Base-by-base conservation (phyloP, 2,888 invertebrate genomes). In the Encarsia formosa region DNA sequence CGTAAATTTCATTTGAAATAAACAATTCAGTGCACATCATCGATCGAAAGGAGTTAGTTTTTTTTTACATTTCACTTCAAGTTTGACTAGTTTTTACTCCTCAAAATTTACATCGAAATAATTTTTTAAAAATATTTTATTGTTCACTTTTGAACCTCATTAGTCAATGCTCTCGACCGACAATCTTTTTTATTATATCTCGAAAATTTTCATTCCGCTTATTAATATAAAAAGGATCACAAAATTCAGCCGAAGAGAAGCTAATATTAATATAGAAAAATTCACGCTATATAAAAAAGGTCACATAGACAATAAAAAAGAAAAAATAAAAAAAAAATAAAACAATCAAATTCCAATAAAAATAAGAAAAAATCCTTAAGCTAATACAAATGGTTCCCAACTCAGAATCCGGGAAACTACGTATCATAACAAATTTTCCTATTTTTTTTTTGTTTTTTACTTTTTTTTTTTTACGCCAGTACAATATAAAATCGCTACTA, bases 21-120 rank as follows among this genome's bases (percentile, higher is more conserved):
- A n/a, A n/a, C n/a, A n/a, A n/a, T n/a, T n/a, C n/a, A n/a, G n/a
- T n/a, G n/a, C n/a, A n/a, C n/a, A n/a, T n/a, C n/a, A n/a, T n/a
- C n/a, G n/a, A n/a, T n/a, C n/a, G n/a, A n/a, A 16, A 45, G 45
- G 41, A 55, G 48, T 31, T 52, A n/a, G 31, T 41, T 18, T 29
- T 47, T 54, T 38, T 54, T 22, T 6, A 15, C 37, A 20, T 32
- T 44, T 44, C 26, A 43, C 35, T 24, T 46, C 35, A 22, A 40
- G 47, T 52, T 56, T 56, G 56, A 56, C 56, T 56, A 56, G 56
- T 56, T 52, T 52, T 18, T 29, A 9, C 29, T 29, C 13, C 8
- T 13, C 29, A 8, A 29, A 29, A 29, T 29, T 29, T 29, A 29
- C 29, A 29, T 29, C 29, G 29, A 8, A 8, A 29, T 29, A 29